Evolutionary conservation across 2,113 vertebrate species (phyloP), one percentile per base, ranked within the genome.

Genomic region (Takifugu bimaculatus): DNA sequence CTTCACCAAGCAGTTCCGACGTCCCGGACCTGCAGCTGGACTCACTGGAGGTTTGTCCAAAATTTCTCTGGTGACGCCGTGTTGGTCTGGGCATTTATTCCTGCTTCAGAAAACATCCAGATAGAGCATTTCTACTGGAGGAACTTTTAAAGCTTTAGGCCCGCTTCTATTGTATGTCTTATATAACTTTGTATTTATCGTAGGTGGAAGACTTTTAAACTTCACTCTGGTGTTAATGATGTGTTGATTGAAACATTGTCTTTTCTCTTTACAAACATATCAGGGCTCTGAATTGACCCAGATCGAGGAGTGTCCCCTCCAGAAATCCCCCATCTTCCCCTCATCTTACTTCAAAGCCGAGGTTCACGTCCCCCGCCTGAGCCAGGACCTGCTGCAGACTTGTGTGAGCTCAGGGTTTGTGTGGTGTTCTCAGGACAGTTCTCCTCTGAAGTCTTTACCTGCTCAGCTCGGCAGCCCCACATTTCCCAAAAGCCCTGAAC

Each of bases 271-370:
- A 6, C 2, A 1, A 20, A 20, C 20, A 20, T 20, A 20, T 20
- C 73, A 82, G 72, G 85, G 82, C 61, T 65, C 47, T 3, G 74
- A 82, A 57, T 79, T 74, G 27, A 85, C 77, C 1, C 80, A 71
- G 68, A 72, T 70, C 0, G 55, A 71, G 1, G 61, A 64, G 43
- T 54, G 15, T 5, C 61, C 35, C 57, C 57, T 3, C 26, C 29
- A 0, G 43, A 68, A 27, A 58, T 86, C 84, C 1, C 73, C 82
- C 4, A 61, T 81, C 68, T 84, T 84, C 61, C 70, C 69, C 0
- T 35, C 15, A 0, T 44, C 53, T 2, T 54, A 53, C 43, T n/a
- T 50, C 71, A 65, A 13, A 42, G 66, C 53, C 0, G 13, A 25
- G 20, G 72, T 86, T 4, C 51, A 26, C 0, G 2, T 84, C 25